Base-by-base conservation (phyloP, 2,888 invertebrate species). In the Dioctria rufipes region DNA sequence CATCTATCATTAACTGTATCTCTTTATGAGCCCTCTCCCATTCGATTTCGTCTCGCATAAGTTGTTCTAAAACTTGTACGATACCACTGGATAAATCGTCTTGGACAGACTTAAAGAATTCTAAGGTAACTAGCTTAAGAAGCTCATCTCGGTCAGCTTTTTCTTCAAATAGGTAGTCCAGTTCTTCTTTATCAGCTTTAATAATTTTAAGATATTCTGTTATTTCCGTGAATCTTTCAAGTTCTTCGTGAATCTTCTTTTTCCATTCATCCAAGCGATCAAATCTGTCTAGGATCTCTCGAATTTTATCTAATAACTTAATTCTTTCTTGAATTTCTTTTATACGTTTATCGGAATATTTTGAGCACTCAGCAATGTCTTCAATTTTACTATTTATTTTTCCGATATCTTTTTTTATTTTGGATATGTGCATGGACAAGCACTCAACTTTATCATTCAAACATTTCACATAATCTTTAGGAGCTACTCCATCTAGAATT, bases 141-240 rank as follows among this genome's bases (percentile, higher is more conserved):
- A 80, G 43, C 8, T 80, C 71, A 61, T 49, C 49, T 13, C 80
- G 80, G 43, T 80, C 49, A 8, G 61, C 60, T 9, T 80, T 80
- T 40, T 67, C 71, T 9, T 71, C 37, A 37, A 80, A 80, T 5
- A 80, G 9, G 49, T 69, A 80, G 37, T 80, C 80, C 4, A 80
- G n/a, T 69, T 80, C 80, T 39, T 80, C 80, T 37, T 71, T 54
- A 51, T 80, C 80, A 5, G 80, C 67, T 46, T 80, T 80, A 3
- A 69, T 80, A 9, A 60, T 71, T 5, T 60, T 54, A 5, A 80
- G 37, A 46, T 25, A n/a, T 37, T 80, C 80, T 0, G 60, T 69
- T 37, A 61, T 13, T 60, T 80, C 80, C 25, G 25, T 71, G n/a
- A 80, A 46, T n/a, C 39, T 61, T 49, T 77, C 77, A 4, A 77